Evolutionary conservation across 2,888 invertebrate genomes (phyloP), one percentile per base, ranked within the genome.

Genomic region (Achlya flavicornis): DNA sequence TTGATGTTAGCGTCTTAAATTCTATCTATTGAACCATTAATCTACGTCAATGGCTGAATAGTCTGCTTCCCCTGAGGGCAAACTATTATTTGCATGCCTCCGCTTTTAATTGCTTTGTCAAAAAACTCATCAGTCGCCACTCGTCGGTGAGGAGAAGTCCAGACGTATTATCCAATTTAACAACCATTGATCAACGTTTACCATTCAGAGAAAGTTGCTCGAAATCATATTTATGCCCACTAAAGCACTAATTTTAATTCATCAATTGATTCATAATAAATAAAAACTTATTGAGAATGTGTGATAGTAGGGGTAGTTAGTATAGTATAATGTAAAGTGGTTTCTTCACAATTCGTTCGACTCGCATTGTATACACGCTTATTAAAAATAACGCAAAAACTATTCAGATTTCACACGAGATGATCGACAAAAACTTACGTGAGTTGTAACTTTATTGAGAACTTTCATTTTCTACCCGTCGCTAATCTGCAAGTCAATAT

Each of bases 401-500:
- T 71, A 74, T 71, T 70, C 69, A 79, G 83, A 83, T 89, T 89
- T 91, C 89, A 86, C 90, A 86, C 83, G 80, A 85, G 83, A 86
- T 87, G 86, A 85, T 88, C 78, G 72, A 86, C 85, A 88, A 89
- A 90, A 90, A 89, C 71, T 72, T 74, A 71, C 82, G 75, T 87
- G 87, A 89, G 73, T 85, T 69, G 84, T 75, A 80, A 83, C 74
- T 86, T 84, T 81, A 78, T 78, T 73, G 73, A 75, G 71, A 82
- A 91, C 91, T 92, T 92, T 91, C 91, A 73, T 81, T 91, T 91
- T 91, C 90, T 85, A 72, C 72, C 76, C 74, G 71, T 74, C 67
- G 68, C 73, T 80, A 78, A 85, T 88, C 80, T 77, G 74, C 78
- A 76, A 80, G 80, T 82, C 75, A 75, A 80, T 78, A 72, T 76